Conservation (phyloP, 2,888 invertebrate genomes). For the Orthonevra nobilis region DNA sequence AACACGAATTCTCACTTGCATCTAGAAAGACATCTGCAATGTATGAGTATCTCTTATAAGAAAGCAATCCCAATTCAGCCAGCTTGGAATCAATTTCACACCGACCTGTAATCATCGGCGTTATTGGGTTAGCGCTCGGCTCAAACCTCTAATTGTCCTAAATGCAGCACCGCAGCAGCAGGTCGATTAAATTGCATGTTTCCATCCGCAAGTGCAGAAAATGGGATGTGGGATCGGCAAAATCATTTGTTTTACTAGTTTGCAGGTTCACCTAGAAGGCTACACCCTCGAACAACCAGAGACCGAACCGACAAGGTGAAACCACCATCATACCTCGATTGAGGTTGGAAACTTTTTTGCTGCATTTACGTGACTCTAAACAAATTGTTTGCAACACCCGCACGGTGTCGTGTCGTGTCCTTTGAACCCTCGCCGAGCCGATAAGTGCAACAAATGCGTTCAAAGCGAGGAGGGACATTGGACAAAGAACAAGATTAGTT, state of each 20-base stretch:
- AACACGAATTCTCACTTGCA: too few species aligned
- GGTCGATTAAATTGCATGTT: constrained; percentile 63
- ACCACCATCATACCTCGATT: constrained; percentile 14
- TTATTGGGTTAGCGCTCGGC: constrained; percentile 62
- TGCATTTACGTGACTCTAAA: constrained; percentile 59
- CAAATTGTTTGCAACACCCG: constrained; percentile 55
- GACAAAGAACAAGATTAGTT: constrained; percentile 59
- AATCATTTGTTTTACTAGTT: constrained; percentile 65
- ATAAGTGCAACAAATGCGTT: constrained; percentile 5
- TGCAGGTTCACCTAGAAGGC: constrained; percentile 30
- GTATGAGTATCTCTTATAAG: background rate
- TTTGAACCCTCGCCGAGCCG: constrained; percentile 56
- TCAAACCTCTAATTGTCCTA: constrained; percentile 64
- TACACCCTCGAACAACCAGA: constrained; percentile 12
- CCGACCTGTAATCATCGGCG: constrained; percentile 68
- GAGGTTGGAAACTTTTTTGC: constrained; percentile 40
- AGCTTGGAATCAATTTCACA: constrained; percentile 46
- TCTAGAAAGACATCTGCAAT: constrained; percentile 14
- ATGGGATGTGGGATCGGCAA: constrained; percentile 67
- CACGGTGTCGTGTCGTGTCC: constrained; percentile 30
- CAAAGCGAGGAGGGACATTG: constrained; percentile 7
- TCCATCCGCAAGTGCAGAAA: constrained; percentile 59
- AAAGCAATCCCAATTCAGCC: constrained; percentile 21
- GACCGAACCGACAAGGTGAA: background rate
- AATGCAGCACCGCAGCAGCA: constrained; percentile 52